phyloP scores from a whole-genome alignment of 2,113 vertebrate species.

The Hyla sarda region DNA sequence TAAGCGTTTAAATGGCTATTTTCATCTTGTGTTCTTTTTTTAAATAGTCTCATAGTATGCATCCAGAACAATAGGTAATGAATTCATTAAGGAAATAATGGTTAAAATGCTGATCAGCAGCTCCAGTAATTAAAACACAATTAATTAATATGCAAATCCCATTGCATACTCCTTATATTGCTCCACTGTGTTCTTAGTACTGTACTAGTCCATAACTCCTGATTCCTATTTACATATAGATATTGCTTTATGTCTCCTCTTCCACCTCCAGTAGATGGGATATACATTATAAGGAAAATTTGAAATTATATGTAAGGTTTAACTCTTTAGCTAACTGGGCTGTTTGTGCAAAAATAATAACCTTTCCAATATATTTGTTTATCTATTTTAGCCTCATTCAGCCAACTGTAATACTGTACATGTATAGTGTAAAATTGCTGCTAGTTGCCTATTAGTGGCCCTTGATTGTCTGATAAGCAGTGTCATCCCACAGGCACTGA shows the following conservation, averaged over 20 bases:
- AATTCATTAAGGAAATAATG: neutral
- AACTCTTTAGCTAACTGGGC: neutral
- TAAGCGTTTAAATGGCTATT: neutral
- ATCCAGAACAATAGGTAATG: neutral
- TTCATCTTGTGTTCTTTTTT: neutral
- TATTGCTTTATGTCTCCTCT: neutral
- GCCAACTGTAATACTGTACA: no score
- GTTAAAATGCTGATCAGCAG: neutral
- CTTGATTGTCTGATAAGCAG: no score
- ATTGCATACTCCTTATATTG: neutral
- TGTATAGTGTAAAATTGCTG: no score
- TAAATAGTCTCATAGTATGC: neutral
- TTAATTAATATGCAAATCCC: slow-evolving; percentile 10
- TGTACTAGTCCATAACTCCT: neutral
- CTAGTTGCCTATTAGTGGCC: no score
- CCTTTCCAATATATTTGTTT: no score
- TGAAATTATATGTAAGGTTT: neutral
- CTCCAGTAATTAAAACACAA: neutral
- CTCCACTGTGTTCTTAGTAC: neutral
- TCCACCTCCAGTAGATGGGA: neutral
- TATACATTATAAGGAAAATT: neutral
- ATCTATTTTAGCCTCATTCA: no score
- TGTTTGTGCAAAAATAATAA: no score
- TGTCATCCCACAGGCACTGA: no score
- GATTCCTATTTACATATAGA: neutral